Percentiles rank a stretch among this genome's conserved stretches.
Conservation (phyloP, 2,888 invertebrate genomes). For the Plagiodera versicolora region DNA sequence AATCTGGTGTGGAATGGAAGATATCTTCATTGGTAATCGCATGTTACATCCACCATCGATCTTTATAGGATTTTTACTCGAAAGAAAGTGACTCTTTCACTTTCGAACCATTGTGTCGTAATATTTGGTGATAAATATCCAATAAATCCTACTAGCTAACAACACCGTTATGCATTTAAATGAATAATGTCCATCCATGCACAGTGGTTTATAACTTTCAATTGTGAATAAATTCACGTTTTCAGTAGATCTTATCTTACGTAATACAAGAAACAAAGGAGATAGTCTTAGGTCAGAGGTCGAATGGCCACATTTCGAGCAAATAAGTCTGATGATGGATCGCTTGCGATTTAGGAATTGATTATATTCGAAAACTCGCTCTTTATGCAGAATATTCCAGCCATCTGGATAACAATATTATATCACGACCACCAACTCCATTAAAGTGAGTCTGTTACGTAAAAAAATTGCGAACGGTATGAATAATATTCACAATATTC, state of each 20-base stretch:
- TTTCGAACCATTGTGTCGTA: slow-evolving; percentile 16
- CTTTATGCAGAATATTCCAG: background rate
- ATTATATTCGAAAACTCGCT: background rate
- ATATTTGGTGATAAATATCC: slow-evolving; percentile 7
- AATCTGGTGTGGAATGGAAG: background rate
- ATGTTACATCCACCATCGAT: background rate
- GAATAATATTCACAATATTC: too few species aligned
- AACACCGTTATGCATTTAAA: background rate
- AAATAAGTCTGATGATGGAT: background rate
- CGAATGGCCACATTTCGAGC: background rate
- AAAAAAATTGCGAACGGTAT: too few species aligned
- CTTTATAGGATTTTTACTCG: slow-evolving; percentile 5
- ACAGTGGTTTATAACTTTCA: slow-evolving; percentile 10
- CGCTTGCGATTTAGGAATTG: background rate
- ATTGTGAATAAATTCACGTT: slow-evolving; percentile 13
- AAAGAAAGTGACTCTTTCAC: slow-evolving; percentile 20
- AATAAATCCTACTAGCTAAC: slow-evolving; percentile 4
- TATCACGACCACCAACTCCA: background rate
- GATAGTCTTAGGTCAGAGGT: background rate
- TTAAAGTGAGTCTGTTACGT: too few species aligned
- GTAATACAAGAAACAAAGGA: slow-evolving; percentile 6
- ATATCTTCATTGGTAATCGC: background rate
- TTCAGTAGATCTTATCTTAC: slow-evolving; percentile 13
- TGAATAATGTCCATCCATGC: slow-evolving; percentile 1
- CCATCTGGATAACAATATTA: background rate